A percentile compares a stretch with the other conserved stretches of the same genome.
phyloP scores from a whole-genome alignment of 2,797 vertebrate species.

The Intellagama lesueurii region DNA sequence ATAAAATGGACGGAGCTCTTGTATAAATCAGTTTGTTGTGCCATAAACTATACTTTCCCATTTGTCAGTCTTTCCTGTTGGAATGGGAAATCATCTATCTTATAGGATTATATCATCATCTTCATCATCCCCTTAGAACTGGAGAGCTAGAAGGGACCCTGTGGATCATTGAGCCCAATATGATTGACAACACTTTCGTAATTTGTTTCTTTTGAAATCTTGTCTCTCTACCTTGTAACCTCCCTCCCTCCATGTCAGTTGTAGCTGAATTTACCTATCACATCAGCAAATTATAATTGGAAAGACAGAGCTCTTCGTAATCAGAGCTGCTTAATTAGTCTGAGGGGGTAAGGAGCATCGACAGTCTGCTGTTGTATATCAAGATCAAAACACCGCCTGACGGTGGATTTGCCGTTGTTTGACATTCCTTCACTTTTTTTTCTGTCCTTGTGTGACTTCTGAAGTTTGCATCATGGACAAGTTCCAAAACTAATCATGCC shows the following conservation, averaged over 20 bases:
- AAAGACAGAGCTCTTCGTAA: constrained; percentile 63
- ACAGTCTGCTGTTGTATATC: constrained; percentile 64
- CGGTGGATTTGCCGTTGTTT: constrained; percentile 55
- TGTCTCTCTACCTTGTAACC: constrained; percentile 1
- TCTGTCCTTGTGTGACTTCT: constrained; percentile 50
- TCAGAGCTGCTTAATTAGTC: constrained; percentile 65
- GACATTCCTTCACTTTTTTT: constrained; percentile 47
- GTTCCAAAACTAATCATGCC: constrained; percentile 20
- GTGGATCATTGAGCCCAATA: neutral
- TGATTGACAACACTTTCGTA: too few relatives aligned
- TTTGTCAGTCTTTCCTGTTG: neutral
- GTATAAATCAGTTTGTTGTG: neutral
- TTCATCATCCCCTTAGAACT: too few relatives aligned
- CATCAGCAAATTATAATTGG: constrained; percentile 57
- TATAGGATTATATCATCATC: neutral
- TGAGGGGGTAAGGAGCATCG: constrained; percentile 49
- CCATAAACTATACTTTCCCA: too few relatives aligned
- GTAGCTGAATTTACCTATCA: constrained; percentile 53
- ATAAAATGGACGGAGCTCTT: neutral
- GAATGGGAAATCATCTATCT: neutral
- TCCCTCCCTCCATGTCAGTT: neutral
- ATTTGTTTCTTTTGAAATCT: neutral
- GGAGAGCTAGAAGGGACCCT: too few relatives aligned
- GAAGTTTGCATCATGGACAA: constrained; percentile 41
- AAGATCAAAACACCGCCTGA: constrained; percentile 66